Evolutionary conservation across 1,140 invertebrate species (phyloP), one percentile per base, ranked within the genome.

Genomic region (Pseudomyrmex sp.): DNA sequence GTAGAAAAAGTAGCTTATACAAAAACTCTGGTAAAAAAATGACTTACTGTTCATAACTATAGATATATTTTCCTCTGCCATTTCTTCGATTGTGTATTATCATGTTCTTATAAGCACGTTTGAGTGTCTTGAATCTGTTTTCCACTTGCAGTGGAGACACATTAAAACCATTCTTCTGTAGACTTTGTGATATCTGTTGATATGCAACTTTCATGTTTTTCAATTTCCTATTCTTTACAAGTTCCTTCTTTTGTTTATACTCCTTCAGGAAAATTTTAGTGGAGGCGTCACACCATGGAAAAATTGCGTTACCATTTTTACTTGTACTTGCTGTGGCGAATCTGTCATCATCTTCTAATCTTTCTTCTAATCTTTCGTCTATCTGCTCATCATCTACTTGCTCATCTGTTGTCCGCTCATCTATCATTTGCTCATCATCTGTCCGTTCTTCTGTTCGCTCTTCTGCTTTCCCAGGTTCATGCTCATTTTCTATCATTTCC

Each of bases 31-130:
- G 9, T 0, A 50, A 50, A 48, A 12, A 58, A 48, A 13, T 12
- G 2, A 72, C 76, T 70, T 12, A 80, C 76, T 72, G 65, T 50
- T 80, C 76, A 5, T 80, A 80, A 61, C 54, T 80, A 12, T 66
- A 80, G 7, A 80, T 80, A 46, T 80, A 80, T 20, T 61, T 80
- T 61, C 76, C 76, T 4, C 76, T 70, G 1, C 76, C 76, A 2
- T 59, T 80, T 23, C 76, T 70, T 13, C 76, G 26, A 2, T 80
- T 80, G n/a, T 70, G n/a, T 20, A 61, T 48, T n/a, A 80, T 72
- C 76, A 80, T 80, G 13, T 80, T 80, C 12, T 80, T 80, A 8
- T 80, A 80, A 35, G 76, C 76, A 9, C 76, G 76, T 35, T 80
- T 80, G 1, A 80, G 46, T 2, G 76, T 80, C 48, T 80, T 80